phyloP scores from a whole-genome alignment of 2,888 invertebrate genomes.

The Conops quadrifasciatus region DNA sequence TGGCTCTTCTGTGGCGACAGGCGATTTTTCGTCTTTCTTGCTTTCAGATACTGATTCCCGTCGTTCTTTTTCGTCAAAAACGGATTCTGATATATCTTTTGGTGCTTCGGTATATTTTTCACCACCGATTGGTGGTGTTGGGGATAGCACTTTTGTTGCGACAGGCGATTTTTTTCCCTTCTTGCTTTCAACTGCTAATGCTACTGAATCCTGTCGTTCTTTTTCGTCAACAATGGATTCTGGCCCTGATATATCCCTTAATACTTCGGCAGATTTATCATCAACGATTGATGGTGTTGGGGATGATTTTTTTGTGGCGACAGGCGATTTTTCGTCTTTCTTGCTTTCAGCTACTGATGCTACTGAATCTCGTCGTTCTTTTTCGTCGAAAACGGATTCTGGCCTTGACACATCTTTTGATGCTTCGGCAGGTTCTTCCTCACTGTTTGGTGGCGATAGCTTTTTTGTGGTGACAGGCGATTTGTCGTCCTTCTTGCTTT shows the following conservation, averaged over 20 bases:
- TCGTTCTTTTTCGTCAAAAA: conserved; percentile 9
- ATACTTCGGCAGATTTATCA: conserved; percentile 47
- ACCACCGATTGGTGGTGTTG: not conserved
- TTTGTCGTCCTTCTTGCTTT: conserved; percentile 41
- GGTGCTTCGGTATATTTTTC: conserved; percentile 30
- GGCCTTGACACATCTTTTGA: conserved; percentile 25
- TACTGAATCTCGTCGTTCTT: conserved; percentile 22
- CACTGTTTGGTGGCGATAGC: conserved; percentile 23
- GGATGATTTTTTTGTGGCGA: conserved; percentile 39
- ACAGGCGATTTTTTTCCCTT: too few species aligned
- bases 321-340: conserved; percentile 39
- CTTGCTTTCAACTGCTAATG: conserved; percentile 26
- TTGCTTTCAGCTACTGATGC: conserved; percentile 32
- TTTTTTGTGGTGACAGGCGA: conserved; percentile 12
- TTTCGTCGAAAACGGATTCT: conserved; percentile 32
- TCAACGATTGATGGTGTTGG: conserved; percentile 25
- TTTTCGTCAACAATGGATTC: conserved; percentile 33
- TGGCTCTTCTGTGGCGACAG: conserved; percentile 22
- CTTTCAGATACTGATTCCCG: conserved; percentile 37
- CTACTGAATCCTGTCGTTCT: conserved; percentile 2
- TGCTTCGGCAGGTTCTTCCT: conserved; percentile 35
- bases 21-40: conserved; percentile 37
- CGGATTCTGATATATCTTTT: not conserved
- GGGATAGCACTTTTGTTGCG: conserved; percentile 5
- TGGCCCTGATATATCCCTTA: conserved; percentile 35